phyloP scores from a whole-genome alignment of 2,797 vertebrate species.

The Sebastes wilsoni region DNA sequence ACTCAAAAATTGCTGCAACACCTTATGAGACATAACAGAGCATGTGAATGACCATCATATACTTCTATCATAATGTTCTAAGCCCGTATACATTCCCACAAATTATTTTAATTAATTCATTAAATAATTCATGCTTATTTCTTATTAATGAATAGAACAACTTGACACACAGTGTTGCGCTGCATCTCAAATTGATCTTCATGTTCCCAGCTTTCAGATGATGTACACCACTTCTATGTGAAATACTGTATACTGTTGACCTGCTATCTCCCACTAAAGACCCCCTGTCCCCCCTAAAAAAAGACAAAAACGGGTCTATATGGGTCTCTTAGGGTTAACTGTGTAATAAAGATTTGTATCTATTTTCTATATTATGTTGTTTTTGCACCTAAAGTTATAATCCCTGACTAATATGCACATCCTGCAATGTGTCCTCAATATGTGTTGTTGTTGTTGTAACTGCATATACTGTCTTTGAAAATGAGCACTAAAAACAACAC shows the following conservation, averaged over 20 bases:
- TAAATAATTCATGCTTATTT: neutral
- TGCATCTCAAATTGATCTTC: neutral
- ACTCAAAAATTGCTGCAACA: neutral
- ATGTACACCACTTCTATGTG: neutral
- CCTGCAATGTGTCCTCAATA: neutral
- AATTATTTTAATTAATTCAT: too few species aligned
- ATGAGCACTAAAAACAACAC: too few species aligned
- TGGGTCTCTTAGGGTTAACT: too few species aligned
- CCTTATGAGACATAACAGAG: neutral
- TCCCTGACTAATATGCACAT: neutral
- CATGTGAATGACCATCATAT: neutral
- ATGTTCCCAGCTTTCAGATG: neutral
- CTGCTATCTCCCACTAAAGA: neutral
- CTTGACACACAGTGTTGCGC: neutral
- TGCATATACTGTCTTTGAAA: neutral
- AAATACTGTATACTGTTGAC: neutral
- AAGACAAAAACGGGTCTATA: too few species aligned
- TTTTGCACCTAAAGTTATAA: neutral
- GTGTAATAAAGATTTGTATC: too few species aligned
- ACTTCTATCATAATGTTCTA: neutral
- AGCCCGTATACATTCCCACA: neutral
- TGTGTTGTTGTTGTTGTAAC: neutral
- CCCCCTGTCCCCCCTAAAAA: too few species aligned
- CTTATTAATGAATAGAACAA: neutral
- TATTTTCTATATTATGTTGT: neutral